A percentile compares a stretch with the other conserved stretches of the same genome.
Conservation (phyloP, 2,113 vertebrate genomes). For the Chelonoidis abingdonii region DNA sequence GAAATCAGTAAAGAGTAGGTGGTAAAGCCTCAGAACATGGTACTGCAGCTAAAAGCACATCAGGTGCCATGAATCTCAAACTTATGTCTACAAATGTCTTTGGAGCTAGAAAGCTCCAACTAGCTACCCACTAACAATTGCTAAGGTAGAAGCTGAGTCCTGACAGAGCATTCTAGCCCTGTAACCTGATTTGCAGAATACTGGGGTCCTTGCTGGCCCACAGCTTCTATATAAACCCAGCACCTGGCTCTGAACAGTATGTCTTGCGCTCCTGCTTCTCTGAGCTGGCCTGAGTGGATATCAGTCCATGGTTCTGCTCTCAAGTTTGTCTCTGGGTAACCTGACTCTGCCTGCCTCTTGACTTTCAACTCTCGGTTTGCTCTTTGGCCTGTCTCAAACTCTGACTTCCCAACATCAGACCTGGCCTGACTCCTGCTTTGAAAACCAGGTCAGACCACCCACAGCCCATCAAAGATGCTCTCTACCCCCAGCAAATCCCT, state of each 20-base stretch:
- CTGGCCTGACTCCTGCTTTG: not conserved
- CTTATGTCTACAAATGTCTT: too few relatives aligned
- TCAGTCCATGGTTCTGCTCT: not conserved
- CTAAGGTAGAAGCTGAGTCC: too few relatives aligned
- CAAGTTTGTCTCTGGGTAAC: too few relatives aligned
- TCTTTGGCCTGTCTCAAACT: not conserved
- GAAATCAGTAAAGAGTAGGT: too few relatives aligned
- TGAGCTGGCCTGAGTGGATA: not conserved
- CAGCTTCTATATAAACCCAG: not conserved
- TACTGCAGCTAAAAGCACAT: too few relatives aligned
- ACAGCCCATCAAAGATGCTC: not conserved
- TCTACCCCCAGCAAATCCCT: too few relatives aligned
- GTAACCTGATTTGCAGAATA: not conserved
- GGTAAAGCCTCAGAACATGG: too few relatives aligned
- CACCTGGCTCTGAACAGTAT: not conserved
- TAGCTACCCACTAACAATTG: too few relatives aligned
- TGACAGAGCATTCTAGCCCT: too few relatives aligned
- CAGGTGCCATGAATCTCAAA: too few relatives aligned
- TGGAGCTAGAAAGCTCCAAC: too few relatives aligned
- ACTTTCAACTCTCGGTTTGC: not conserved
- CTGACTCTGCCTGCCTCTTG: not conserved
- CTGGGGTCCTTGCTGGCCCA: not conserved
- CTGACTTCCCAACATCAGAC: not conserved
- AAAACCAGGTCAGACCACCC: not conserved
- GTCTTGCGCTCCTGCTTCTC: not conserved